Percentiles rank a stretch among this genome's conserved stretches.
phyloP scores from a whole-genome alignment of 1,140 invertebrate species.

The Doryteuthis pealeii region DNA sequence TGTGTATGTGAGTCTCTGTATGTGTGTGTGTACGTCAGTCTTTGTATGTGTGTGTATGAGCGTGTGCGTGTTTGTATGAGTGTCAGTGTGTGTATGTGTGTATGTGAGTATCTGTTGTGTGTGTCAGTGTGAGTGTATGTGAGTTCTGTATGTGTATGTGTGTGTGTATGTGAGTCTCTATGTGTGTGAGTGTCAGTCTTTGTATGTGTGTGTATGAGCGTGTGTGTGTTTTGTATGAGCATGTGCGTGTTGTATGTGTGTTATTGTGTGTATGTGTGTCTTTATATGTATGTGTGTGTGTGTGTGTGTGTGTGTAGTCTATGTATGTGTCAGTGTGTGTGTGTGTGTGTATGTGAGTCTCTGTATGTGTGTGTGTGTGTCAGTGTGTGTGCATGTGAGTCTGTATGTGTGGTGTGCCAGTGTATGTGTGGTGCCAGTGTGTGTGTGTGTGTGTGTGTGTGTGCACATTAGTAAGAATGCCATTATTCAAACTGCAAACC shows the following conservation, averaged over 20 bases:
- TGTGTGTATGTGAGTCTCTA: no score
- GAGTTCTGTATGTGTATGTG: no score
- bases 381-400: not conserved
- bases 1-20: no score
- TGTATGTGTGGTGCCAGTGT: not conserved
- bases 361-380: not conserved
- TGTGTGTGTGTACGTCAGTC: no score
- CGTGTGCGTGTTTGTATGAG: no score
- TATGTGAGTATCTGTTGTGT: no score
- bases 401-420: not conserved
- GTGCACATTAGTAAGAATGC: not conserved
- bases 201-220: no score
- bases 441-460: not conserved
- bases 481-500: no score
- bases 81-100: no score
- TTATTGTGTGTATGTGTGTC: not conserved
- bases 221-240: not conserved
- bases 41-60: no score
- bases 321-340: not conserved
- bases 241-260: not conserved
- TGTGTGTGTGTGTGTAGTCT: not conserved
- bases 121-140: no score
- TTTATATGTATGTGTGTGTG: not conserved
- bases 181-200: no score
- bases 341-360: not conserved